A percentile compares a stretch with the other conserved stretches of the same genome.
These are phyloP conservation scores for Charanyca ferruginea DNA, from an alignment of 2,888 invertebrate species.

Conservation along the genomic window DNA sequence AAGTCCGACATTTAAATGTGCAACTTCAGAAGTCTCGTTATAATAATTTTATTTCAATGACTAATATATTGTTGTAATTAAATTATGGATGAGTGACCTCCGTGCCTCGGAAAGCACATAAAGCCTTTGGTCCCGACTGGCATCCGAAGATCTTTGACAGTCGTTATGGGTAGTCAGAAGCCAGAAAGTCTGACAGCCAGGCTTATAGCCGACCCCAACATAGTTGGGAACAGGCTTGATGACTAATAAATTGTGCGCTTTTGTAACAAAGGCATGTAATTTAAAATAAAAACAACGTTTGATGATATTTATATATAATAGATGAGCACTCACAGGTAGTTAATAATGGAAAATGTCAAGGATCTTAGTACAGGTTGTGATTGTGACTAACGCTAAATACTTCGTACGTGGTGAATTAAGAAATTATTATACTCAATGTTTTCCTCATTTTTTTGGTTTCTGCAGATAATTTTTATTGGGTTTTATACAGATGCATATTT, in stretches of 20 bases:
- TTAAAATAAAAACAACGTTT: constrained; percentile 40
- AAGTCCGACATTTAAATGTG: constrained; percentile 26
- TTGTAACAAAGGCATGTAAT: constrained; percentile 39
- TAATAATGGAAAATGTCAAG: constrained; percentile 67
- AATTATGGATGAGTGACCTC: too few relatives aligned
- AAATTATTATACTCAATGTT: constrained; percentile 20
- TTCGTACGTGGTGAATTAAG: constrained; percentile 39
- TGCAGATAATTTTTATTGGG: constrained; percentile 18
- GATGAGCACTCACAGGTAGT: constrained; percentile 58
- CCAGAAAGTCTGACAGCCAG: too few relatives aligned
- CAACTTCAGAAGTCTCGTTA: constrained; percentile 2
- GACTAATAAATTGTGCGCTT: constrained; percentile 15
- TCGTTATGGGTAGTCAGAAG: too few relatives aligned
- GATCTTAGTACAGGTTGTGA: constrained; percentile 60
- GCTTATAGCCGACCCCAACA: too few relatives aligned
- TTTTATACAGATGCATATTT: constrained; percentile 28
- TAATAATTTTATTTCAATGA: constrained; percentile 24
- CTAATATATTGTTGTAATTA: constrained; percentile 18
- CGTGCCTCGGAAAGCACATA: too few relatives aligned
- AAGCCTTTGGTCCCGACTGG: too few relatives aligned
- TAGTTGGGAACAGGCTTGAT: too few relatives aligned
- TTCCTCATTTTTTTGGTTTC: constrained; percentile 49
- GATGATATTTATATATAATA: constrained; percentile 51
- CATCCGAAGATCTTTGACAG: too few relatives aligned
- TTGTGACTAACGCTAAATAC: constrained; percentile 61